These are phyloP conservation scores for Sinocyclocheilus maitianheensis DNA, from an alignment of 2,113 vertebrate genomes.

Conservation along the genomic window DNA sequence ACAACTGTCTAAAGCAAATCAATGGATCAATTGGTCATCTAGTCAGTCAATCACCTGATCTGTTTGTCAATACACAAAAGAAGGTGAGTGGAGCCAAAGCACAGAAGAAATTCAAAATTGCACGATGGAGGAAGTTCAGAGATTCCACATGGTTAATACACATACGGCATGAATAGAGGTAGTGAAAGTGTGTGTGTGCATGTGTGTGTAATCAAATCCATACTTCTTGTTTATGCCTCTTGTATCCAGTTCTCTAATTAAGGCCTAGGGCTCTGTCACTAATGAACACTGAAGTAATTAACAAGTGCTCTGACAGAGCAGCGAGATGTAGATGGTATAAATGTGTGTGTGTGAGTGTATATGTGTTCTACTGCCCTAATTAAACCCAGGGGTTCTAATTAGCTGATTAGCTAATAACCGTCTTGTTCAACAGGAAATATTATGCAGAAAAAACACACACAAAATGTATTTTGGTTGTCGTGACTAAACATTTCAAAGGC, in stretches of 20 bases:
- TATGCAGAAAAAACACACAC: constrained; percentile 33
- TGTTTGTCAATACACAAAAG: neutral
- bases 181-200: constrained; percentile 49
- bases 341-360: constrained; percentile 53
- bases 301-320: constrained; percentile 40
- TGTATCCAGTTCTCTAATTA: constrained; percentile 44
- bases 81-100: neutral
- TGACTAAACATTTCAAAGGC: constrained; percentile 73
- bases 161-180: neutral
- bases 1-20: constrained; percentile 26
- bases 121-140: neutral
- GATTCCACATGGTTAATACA: neutral
- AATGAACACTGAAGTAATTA: constrained; percentile 50
- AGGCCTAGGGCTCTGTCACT: constrained; percentile 47
- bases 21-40: constrained; percentile 19
- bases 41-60: neutral
- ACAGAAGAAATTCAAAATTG: neutral
- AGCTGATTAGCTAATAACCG: constrained; percentile 76
- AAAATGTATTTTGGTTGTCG: constrained; percentile 48
- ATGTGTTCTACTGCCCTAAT: constrained; percentile 72
- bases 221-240: constrained; percentile 39
- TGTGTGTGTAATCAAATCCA: constrained; percentile 39
- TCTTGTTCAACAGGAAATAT: constrained; percentile 58
- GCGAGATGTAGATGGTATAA: constrained; percentile 21
- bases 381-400: constrained; percentile 79